Evolutionary conservation across 2,888 invertebrate genomes (phyloP).

Genomic region (Rhyacophila evoluta): DNA sequence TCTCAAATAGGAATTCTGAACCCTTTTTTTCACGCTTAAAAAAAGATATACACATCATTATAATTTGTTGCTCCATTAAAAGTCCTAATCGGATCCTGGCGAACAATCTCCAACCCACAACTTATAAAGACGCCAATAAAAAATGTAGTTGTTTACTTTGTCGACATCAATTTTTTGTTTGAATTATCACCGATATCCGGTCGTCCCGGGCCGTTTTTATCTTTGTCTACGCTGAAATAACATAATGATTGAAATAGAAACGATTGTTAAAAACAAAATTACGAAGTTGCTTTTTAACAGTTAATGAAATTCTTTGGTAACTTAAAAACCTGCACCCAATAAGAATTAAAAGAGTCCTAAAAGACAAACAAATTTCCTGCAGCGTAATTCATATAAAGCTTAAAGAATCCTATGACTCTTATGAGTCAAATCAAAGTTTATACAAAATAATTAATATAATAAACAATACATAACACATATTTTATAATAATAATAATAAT

Average conservation of each 20-base stretch:
- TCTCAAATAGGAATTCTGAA: neutral
- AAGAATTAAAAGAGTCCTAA: too few species aligned
- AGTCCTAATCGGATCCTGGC: constrained; percentile 33
- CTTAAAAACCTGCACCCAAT: too few species aligned
- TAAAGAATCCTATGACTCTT: too few species aligned
- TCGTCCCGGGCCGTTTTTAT: neutral
- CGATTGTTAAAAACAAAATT: neutral
- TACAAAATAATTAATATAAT: too few species aligned
- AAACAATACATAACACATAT: too few species aligned
- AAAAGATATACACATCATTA: constrained; percentile 20
- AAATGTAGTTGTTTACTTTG: constrained; percentile 37
- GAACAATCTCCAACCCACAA: neutral
- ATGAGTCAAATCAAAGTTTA: too few species aligned
- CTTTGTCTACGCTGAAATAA: neutral
- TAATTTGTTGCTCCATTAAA: constrained; percentile 31
- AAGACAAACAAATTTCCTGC: too few species aligned
- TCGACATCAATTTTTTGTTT: constrained; percentile 29
- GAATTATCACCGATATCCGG: constrained; percentile 46
- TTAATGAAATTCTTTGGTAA: neutral
- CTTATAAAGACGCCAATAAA: constrained; percentile 26
- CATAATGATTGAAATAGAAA: neutral
- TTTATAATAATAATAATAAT: too few species aligned
- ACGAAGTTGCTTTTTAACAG: neutral
- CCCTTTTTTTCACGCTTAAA: neutral
- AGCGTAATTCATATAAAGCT: too few species aligned